Percentiles rank a stretch among this genome's conserved stretches.
phyloP scores from a whole-genome alignment of 2,113 vertebrate genomes.

The Dicentrarchus labrax region DNA sequence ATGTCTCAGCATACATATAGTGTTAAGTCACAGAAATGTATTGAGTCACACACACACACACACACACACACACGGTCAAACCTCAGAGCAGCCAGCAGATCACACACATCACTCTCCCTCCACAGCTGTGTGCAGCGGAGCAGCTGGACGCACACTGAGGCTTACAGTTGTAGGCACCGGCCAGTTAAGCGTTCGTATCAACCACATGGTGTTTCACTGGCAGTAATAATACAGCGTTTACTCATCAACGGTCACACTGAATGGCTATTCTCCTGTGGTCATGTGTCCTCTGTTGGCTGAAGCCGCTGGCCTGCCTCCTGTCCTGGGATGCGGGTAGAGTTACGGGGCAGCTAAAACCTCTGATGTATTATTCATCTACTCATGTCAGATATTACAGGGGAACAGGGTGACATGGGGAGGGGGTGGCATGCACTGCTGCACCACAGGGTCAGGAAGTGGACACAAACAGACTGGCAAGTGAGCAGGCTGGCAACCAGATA shows the following conservation, averaged over 20 bases:
- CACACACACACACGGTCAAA: not conserved
- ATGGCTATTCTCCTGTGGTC: constrained; percentile 60
- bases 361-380: constrained; percentile 77
- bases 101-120: constrained; percentile 17
- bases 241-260: constrained; percentile 67
- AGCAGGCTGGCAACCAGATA: constrained; percentile 22
- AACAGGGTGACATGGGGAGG: constrained; percentile 44
- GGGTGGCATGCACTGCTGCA: constrained; percentile 37
- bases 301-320: constrained; percentile 68
- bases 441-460: constrained; percentile 61
- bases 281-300: constrained; percentile 49
- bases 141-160: constrained; percentile 63
- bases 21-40: not conserved
- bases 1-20: not conserved
- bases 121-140: constrained; percentile 55
- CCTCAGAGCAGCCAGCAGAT: not conserved
- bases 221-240: constrained; percentile 50
- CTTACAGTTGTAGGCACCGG: constrained; percentile 35
- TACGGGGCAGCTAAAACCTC: constrained; percentile 71
- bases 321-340: constrained; percentile 64
- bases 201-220: constrained; percentile 56
- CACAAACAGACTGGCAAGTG: constrained; percentile 24
- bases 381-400: constrained; percentile 76
- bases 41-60: not conserved
- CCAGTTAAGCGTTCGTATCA: constrained; percentile 42